Percentiles rank a stretch among this genome's conserved stretches.
Evolutionary conservation across 2,797 vertebrate genomes (phyloP).

Genomic region (Danio choprae): DNA sequence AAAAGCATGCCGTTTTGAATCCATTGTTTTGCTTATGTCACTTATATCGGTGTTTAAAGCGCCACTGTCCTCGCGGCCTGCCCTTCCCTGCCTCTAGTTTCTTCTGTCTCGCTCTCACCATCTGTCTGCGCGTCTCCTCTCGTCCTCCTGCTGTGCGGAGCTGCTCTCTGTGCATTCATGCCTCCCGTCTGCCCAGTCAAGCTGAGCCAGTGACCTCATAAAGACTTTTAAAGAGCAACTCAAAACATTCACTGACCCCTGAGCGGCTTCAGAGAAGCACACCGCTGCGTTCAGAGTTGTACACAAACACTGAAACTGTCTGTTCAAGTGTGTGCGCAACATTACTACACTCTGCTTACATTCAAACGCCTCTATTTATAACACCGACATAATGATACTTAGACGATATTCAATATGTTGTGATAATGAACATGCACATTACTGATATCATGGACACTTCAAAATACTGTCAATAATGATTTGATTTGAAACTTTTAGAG

Average conservation of each 20-base stretch:
- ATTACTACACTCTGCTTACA: slow-evolving; percentile 10
- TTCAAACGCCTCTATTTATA: slow-evolving; percentile 18
- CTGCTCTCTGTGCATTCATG: slow-evolving; percentile 54
- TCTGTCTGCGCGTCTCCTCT: slow-evolving; percentile 68
- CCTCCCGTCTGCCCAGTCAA: slow-evolving; percentile 27
- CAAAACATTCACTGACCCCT: slow-evolving; percentile 47
- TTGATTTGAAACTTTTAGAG: no score
- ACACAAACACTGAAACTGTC: slow-evolving; percentile 26
- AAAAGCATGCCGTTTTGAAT: not conserved
- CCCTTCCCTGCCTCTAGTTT: slow-evolving; percentile 55
- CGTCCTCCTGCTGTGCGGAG: slow-evolving; percentile 52
- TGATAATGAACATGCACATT: no score
- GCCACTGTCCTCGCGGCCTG: slow-evolving; percentile 37
- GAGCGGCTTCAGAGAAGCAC: slow-evolving; percentile 15
- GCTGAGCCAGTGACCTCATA: slow-evolving; percentile 54
- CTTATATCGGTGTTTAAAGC: slow-evolving; percentile 33
- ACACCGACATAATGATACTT: not conserved
- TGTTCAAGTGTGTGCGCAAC: not conserved
- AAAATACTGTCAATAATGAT: no score
- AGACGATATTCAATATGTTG: no score
- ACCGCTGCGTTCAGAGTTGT: slow-evolving; percentile 39
- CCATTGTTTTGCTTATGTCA: slow-evolving; percentile 22
- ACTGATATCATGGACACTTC: no score
- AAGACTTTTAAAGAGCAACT: slow-evolving; percentile 56
- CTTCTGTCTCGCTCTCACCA: slow-evolving; percentile 66